phyloP scores from a whole-genome alignment of 2,888 invertebrate genomes.

The Leptogaster cylindrica region DNA sequence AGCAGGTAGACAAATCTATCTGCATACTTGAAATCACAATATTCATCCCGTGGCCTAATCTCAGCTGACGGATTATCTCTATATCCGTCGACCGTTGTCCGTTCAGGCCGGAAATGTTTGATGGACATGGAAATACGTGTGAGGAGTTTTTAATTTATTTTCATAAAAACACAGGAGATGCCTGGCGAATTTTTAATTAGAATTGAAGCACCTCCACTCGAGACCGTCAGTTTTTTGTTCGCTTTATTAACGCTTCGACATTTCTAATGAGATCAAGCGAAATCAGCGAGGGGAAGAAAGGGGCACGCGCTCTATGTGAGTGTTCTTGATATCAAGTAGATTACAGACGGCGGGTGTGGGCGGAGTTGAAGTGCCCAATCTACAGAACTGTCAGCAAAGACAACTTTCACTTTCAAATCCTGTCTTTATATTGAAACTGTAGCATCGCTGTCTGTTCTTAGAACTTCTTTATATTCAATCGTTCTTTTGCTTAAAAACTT shows the following conservation, averaged over 20 bases:
- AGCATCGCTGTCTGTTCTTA: no score
- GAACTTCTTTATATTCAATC: no score
- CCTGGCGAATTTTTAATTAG: conserved; percentile 23
- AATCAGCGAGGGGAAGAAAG: no score
- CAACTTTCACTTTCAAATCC: no score
- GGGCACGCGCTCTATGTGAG: no score
- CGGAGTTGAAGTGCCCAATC: no score
- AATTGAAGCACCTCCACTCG: conserved; percentile 18
- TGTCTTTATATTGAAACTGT: no score
- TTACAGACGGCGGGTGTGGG: no score
- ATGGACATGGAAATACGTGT: conserved; percentile 39
- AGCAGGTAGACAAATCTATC: conserved; percentile 12
- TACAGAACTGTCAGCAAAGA: no score
- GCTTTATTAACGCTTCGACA: background rate
- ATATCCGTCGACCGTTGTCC: conserved; percentile 5
- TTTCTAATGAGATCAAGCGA: conserved; percentile 9
- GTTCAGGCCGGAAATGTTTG: conserved; percentile 33
- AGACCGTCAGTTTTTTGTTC: no score
- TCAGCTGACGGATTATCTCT: background rate
- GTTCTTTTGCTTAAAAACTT: no score
- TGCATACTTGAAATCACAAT: background rate
- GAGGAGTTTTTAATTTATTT: conserved; percentile 16
- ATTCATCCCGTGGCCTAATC: background rate
- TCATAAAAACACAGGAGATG: conserved; percentile 1
- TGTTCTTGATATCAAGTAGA: no score